Evolutionary conservation across 1,140 invertebrate genomes (phyloP), one percentile per base, ranked within the genome.

Genomic region (Leptopilina boulardi): DNA sequence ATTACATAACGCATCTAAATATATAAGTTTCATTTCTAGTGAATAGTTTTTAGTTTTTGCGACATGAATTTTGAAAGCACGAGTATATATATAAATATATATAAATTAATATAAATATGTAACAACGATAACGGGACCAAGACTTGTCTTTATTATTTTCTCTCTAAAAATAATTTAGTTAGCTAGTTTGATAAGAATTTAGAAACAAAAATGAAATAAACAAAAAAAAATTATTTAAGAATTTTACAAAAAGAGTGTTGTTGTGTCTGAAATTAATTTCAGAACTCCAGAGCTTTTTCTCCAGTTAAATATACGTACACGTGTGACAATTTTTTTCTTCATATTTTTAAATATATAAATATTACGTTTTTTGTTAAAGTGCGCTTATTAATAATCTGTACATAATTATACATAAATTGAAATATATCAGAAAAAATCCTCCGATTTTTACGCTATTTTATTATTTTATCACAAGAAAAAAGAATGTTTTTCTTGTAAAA

Each of bases 261-360:
- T 54, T 54, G 56, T 26, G 13, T 59, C 6, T 66, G 5, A 66
- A 23, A 44, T 18, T 18, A 6, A 54, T 23, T 66, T 21, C 23
- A 66, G 59, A 21, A 66, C 59, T 66, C 59, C 59, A 66, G 59
- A 66, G 59, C 59, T 66, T 66, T 66, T 23, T 66, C 21, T 66
- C 59, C 59, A 66, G 59, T 66, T 66, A 15, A 30, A 66, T 15
- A n/a, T n/a, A 66, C 26, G 26, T 66, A 66, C 59, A 30, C 59
- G 59, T 66, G 59, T 66, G 59, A 66, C 59, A 66, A 11, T 59
- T 59, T 59, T 56, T 26, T 26, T 26, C 19, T 21, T 6, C 19
- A 5, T 56, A 23, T 21, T 21, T 66, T 30, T 59, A 59, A 11
- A 21, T 59, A 23, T 59, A 21, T 59, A 13, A 9, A 19, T 15